phyloP scores from a whole-genome alignment of 1,140 invertebrate genomes.

The Elymnias hypermnestra region DNA sequence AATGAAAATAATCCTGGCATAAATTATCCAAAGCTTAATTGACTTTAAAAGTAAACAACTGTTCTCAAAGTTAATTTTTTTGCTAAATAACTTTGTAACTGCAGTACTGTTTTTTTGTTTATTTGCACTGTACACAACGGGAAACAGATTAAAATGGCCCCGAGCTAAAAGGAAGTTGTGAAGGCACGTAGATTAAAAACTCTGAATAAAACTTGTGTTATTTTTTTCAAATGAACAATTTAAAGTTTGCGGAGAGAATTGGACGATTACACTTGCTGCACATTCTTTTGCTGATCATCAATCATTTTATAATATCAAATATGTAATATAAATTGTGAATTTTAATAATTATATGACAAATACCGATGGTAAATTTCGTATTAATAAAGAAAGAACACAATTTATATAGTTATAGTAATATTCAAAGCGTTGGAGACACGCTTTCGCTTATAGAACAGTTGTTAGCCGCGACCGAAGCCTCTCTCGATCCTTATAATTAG shows the following conservation, averaged over 20 bases:
- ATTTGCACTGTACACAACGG: constrained; percentile 45
- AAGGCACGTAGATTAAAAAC: constrained; percentile 62
- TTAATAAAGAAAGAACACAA: no score
- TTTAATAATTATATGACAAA: no score
- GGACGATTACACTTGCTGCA: neutral
- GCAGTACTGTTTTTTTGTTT: constrained; percentile 34
- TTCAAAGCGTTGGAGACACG: no score
- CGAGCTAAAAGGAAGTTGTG: constrained; percentile 50
- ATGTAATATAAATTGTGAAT: no score
- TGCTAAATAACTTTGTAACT: constrained; percentile 47
- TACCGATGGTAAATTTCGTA: no score
- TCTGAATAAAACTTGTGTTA: constrained; percentile 33
- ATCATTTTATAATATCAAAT: neutral
- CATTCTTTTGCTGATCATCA: neutral
- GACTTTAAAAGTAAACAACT: constrained; percentile 23
- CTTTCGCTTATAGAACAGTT: no score
- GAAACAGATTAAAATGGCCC: constrained; percentile 64
- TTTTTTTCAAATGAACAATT: constrained; percentile 27
- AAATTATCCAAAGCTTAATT: constrained; percentile 13
- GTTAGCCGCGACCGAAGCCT: no score
- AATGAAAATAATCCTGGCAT: neutral
- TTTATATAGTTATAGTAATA: no score
- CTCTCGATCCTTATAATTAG: no score
- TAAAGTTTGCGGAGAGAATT: constrained; percentile 10
- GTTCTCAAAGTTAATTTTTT: constrained; percentile 33